These are phyloP conservation scores for Protula sp. DNA, from an alignment of 2,888 invertebrate species.

Conservation along the genomic window DNA sequence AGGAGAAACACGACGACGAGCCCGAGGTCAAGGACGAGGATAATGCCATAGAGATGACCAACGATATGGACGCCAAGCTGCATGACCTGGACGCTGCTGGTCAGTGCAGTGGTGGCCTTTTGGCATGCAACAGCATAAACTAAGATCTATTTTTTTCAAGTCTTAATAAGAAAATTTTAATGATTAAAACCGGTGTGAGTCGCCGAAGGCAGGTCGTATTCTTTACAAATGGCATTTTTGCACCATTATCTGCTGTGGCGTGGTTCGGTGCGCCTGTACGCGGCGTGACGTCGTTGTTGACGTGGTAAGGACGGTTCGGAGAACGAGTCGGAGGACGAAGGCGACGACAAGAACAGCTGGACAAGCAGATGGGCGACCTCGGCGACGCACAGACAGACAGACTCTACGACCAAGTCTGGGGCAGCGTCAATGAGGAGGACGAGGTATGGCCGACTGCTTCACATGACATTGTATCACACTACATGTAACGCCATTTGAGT, in stretches of 20 bases:
- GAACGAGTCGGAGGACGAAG: conserved; percentile 57
- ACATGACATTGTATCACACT: too few species aligned
- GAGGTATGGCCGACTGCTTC: conserved; percentile 59
- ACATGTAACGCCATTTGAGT: too few species aligned
- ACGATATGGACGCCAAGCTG: conserved; percentile 85
- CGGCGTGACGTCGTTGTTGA: too few species aligned
- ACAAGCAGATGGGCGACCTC: conserved; percentile 95
- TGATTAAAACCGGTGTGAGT: too few species aligned
- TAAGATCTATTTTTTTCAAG: too few species aligned
- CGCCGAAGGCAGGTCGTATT: too few species aligned
- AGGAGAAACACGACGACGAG: conserved; percentile 71
- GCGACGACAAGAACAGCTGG: conserved; percentile 63
- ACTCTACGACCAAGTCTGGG: conserved; percentile 58
- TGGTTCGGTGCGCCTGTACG: too few species aligned
- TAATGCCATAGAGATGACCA: conserved; percentile 78
- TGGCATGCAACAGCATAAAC: too few species aligned
- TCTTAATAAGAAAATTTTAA: too few species aligned
- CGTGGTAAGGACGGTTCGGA: conserved; percentile 31
- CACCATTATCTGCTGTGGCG: too few species aligned
- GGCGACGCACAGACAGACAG: conserved; percentile 59
- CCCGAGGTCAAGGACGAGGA: conserved; percentile 46
- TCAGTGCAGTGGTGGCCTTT: too few species aligned
- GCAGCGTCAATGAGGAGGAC: conserved; percentile 70
- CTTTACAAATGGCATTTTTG: too few species aligned
- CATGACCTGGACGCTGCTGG: conserved; percentile 61